Evolutionary conservation across 2,888 invertebrate genomes (phyloP).

Genomic region (Diaperis boleti): DNA sequence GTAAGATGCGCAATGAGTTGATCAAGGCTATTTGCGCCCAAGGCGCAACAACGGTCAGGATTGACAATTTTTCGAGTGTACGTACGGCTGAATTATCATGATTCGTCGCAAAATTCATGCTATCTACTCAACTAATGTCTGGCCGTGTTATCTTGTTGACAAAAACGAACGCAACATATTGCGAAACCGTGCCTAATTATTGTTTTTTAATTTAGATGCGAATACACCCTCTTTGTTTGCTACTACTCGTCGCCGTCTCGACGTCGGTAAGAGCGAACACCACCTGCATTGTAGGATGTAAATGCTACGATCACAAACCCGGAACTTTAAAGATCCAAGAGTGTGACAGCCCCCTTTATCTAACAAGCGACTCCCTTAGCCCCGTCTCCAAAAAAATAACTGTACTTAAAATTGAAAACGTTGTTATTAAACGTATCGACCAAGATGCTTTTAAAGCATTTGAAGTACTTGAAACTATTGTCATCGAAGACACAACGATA

Average conservation of each 20-base stretch:
- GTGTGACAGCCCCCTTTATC: slow-evolving; percentile 52
- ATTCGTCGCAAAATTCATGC: slow-evolving; percentile 13
- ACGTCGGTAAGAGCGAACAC: slow-evolving; percentile 46
- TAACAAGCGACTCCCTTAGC: slow-evolving; percentile 50
- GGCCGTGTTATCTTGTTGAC: slow-evolving; percentile 23
- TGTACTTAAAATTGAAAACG: slow-evolving; percentile 52
- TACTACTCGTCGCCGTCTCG: slow-evolving; percentile 44
- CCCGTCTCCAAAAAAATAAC: slow-evolving; percentile 47
- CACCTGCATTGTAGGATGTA: slow-evolving; percentile 51
- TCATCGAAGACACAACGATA: slow-evolving; percentile 77
- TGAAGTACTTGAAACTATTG: slow-evolving; percentile 75
- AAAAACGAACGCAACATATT: slow-evolving; percentile 15
- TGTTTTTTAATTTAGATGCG: slow-evolving; percentile 29
- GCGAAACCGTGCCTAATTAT: slow-evolving; percentile 19
- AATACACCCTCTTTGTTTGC: slow-evolving; percentile 30
- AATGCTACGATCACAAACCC: slow-evolving; percentile 50
- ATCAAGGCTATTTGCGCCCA: slow-evolving; percentile 45
- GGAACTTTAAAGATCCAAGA: slow-evolving; percentile 50
- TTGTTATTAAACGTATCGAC: slow-evolving; percentile 74
- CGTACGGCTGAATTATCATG: not conserved
- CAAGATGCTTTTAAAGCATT: slow-evolving; percentile 79
- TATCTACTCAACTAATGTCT: slow-evolving; percentile 19
- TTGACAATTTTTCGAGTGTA: slow-evolving; percentile 21
- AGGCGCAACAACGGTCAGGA: slow-evolving; percentile 20
- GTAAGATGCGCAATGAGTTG: slow-evolving; percentile 50